phyloP scores from a whole-genome alignment of 2,113 vertebrate species.

The Sminthopsis crassicaudata region DNA sequence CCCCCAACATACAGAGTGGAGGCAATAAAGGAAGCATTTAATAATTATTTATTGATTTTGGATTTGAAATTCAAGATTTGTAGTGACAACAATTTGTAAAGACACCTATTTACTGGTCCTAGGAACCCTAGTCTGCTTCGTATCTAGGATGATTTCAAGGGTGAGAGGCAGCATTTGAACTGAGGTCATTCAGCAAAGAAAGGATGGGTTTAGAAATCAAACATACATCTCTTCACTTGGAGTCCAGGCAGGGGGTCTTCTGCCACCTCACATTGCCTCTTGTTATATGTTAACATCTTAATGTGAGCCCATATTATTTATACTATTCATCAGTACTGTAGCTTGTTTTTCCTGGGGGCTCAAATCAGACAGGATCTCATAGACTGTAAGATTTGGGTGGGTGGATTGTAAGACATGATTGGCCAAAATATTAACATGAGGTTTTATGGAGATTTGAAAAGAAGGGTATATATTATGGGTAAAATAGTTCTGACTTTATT shows the following conservation, averaged over 20 bases:
- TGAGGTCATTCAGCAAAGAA: neutral
- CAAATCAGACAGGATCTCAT: neutral
- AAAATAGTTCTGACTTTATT: no score
- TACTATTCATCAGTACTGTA: neutral
- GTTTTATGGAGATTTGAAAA: no score
- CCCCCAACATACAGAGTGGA: neutral
- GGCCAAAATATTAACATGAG: no score
- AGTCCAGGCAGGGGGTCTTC: neutral
- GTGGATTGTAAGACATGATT: no score
- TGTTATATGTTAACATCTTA: neutral
- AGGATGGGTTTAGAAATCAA: neutral
- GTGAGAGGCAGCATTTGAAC: neutral
- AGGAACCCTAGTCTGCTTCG: neutral
- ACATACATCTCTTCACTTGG: neutral
- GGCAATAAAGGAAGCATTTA: neutral
- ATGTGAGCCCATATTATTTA: neutral
- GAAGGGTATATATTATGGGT: no score
- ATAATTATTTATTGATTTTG: neutral
- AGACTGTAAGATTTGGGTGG: neutral
- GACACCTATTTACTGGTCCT: neutral
- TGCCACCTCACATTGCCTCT: neutral
- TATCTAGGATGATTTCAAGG: neutral
- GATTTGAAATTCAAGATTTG: neutral
- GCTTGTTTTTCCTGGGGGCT: neutral
- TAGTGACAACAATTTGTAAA: neutral